Evolutionary conservation across 2,888 invertebrate species (phyloP), one percentile per base, ranked within the genome.

Genomic region (Drosophila maculinotata): DNA sequence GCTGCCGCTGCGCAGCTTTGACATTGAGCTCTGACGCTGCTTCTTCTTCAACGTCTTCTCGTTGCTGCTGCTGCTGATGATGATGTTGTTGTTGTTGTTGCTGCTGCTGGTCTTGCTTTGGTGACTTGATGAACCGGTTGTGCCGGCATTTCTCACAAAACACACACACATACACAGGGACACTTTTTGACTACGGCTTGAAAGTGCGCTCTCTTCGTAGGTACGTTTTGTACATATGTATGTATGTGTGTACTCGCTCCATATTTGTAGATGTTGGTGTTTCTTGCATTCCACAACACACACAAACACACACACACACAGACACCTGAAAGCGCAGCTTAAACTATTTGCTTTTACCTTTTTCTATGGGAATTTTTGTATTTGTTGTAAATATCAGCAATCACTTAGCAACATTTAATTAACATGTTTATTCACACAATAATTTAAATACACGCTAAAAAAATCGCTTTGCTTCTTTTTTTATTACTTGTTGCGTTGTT

Each of bases 111-210:
- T 66, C 58, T 83, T 60, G 62, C 56, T 69, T 65, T 82, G 70
- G 69, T 69, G 78, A 84, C 76, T 84, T 83, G 84, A 70, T 49
- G 75, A 83, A 84, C 84, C 88, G 88, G 84, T 84, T 84, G 57
- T 87, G 86, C 88, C 84, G 84, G 86, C 84, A 87, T 84, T 80
- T 84, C 65, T 57, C 56, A 42, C 33, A 44, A 31, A 31, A 39
- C 15, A 35, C 41, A 58, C 49, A 60, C 17, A 49, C 42, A 68
- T 35, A 56, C n/a, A 48, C 9, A 51, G 23, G 52, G 59, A 64
- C 69, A 71, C 52, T 58, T 76, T 79, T 53, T 45, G 56, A 65
- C 58, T 77, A 59, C 52, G 74, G 77, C 77, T 77, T 80, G 51
- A 64, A 65, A 67, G 56, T 66, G 52, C 59, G 57, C 64, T 58